Percentiles rank a stretch among this genome's conserved stretches.
phyloP scores from a whole-genome alignment of 35 echinoderm and acorn worm species.

The Hemicentrotus pulcherrimus region DNA sequence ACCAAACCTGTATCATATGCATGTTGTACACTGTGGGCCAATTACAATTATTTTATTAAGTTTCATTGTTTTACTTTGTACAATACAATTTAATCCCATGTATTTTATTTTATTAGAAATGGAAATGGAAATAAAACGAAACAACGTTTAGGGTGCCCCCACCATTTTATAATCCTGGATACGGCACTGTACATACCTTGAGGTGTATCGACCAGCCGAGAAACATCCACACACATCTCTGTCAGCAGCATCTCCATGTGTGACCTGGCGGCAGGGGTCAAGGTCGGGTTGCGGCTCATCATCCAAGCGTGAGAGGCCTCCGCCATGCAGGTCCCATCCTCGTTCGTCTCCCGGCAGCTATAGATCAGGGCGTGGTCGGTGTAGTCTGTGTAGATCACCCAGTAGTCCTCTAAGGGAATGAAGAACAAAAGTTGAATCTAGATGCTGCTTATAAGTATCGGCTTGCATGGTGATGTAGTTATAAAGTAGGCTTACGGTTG shows the following conservation, averaged over 20 bases:
- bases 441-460: too few relatives aligned
- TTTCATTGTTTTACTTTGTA: too few relatives aligned
- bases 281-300: constrained; percentile 19
- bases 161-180: not conserved
- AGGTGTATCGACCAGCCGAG: not conserved
- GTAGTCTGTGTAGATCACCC: constrained; percentile 57
- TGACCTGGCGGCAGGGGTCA: not conserved
- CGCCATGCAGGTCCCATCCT: constrained; percentile 28
- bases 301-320: constrained; percentile 21
- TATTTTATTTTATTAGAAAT: too few relatives aligned
- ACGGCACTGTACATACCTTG: not conserved
- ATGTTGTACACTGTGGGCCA: too few relatives aligned
- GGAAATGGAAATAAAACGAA: too few relatives aligned
- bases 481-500: too few relatives aligned
- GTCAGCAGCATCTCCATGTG: constrained; percentile 17
- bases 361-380: constrained; percentile 42
- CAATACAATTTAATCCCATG: too few relatives aligned
- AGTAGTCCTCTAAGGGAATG: constrained; percentile 43
- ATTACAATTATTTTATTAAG: too few relatives aligned
- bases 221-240: constrained; percentile 42
- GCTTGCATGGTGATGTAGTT: not conserved
- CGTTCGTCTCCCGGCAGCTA: constrained; percentile 14
- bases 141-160: not conserved
- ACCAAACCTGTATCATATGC: too few relatives aligned
- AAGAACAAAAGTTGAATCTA: not conserved